A percentile compares a stretch with the other conserved stretches of the same genome.
These are phyloP conservation scores for Oreochromis niloticus DNA, from an alignment of 2,113 vertebrate genomes.

Conservation along the genomic window DNA sequence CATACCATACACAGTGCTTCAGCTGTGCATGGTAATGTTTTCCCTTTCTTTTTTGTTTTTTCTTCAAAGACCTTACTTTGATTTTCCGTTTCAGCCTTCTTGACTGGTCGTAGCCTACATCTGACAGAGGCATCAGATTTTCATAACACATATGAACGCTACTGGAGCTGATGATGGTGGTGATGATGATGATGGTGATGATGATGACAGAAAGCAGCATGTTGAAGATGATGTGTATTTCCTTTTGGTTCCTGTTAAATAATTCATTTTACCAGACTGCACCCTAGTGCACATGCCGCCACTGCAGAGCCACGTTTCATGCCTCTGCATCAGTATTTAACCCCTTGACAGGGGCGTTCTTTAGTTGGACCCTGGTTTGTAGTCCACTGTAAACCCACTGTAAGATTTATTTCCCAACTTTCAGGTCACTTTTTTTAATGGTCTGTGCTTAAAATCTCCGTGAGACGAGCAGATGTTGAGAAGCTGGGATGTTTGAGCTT, in stretches of 20 bases:
- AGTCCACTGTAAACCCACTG: background rate
- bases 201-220: background rate
- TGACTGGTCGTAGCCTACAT: constrained; percentile 74
- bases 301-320: constrained; percentile 47
- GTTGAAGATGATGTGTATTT: constrained; percentile 51
- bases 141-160: constrained; percentile 12
- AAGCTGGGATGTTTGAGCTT: constrained; percentile 45
- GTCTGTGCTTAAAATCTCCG: constrained; percentile 3
- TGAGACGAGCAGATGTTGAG: constrained; percentile 69
- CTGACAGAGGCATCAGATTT: constrained; percentile 56
- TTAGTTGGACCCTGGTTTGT: background rate
- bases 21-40: constrained; percentile 71
- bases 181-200: background rate
- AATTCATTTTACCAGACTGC: background rate
- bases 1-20: constrained; percentile 71
- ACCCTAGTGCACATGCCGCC: constrained; percentile 2
- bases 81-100: constrained; percentile 58
- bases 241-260: constrained; percentile 21
- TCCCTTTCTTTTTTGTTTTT: constrained; percentile 28
- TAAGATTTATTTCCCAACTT: background rate
- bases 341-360: background rate
- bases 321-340: constrained; percentile 28
- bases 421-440: background rate
- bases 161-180: constrained; percentile 11
- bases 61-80: constrained; percentile 48